phyloP scores from a whole-genome alignment of 2,888 invertebrate genomes.

The Cancer borealis region DNA sequence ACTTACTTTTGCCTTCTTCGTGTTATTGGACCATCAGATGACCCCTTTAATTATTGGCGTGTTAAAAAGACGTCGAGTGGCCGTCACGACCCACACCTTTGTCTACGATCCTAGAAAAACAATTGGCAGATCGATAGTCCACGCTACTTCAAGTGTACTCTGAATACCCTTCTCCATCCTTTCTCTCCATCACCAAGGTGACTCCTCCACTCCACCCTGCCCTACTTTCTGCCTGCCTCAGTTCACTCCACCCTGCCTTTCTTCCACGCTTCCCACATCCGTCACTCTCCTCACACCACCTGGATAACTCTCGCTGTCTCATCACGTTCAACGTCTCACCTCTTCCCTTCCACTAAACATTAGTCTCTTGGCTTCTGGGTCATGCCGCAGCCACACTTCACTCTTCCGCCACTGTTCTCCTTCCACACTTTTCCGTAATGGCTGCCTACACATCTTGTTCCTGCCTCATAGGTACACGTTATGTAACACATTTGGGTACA shows the following conservation, averaged over 20 bases:
- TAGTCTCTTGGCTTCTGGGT: constrained; percentile 15
- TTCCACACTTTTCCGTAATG: background rate
- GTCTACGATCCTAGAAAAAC: background rate
- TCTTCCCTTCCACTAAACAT: background rate
- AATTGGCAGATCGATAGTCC: constrained; percentile 2
- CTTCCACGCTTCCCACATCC: background rate
- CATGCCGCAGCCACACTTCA: background rate
- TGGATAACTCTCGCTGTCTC: constrained; percentile 17
- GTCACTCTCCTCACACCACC: constrained; percentile 6
- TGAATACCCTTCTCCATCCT: background rate
- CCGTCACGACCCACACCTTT: background rate
- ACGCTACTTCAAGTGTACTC: background rate
- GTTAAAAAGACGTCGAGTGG: constrained; percentile 2
- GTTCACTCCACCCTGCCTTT: background rate
- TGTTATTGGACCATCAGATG: constrained; percentile 12
- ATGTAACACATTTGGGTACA: background rate
- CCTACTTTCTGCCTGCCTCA: background rate
- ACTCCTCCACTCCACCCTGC: background rate
- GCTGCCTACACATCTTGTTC: background rate
- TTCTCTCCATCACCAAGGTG: background rate
- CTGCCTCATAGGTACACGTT: background rate
- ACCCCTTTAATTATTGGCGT: background rate
- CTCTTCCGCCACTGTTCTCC: background rate
- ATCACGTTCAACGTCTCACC: background rate
- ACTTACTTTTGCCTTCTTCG: background rate